Evolutionary conservation across 2,888 invertebrate species (phyloP).

Genomic region (Erebia aethiops): DNA sequence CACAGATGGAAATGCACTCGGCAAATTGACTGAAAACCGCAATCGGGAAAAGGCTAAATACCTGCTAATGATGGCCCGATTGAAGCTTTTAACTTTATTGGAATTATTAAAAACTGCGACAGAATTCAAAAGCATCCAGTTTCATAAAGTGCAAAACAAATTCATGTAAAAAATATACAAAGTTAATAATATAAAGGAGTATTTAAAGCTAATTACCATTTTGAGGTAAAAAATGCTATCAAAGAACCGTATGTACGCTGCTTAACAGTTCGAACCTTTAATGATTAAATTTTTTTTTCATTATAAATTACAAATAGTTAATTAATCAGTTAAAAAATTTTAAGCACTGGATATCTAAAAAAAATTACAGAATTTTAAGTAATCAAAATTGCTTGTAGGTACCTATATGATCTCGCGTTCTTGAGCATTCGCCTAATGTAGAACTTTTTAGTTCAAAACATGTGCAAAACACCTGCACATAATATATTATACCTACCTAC

Average conservation of each 20-base stretch:
- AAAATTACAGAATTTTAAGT: too few relatives aligned
- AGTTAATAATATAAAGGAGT: background rate
- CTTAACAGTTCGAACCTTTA: background rate
- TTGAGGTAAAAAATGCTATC: slow-evolving; percentile 1
- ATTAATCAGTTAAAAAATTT: too few relatives aligned
- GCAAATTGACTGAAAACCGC: slow-evolving; percentile 81
- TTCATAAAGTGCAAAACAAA: slow-evolving; percentile 16
- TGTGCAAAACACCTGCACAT: too few relatives aligned
- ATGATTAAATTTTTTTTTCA: background rate
- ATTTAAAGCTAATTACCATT: background rate
- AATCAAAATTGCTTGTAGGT: too few relatives aligned
- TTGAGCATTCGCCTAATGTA: too few relatives aligned
- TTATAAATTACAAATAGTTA: background rate
- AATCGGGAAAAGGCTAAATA: slow-evolving; percentile 79
- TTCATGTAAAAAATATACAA: slow-evolving; percentile 15
- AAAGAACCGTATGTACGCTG: background rate
- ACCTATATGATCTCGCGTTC: too few relatives aligned
- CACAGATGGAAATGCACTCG: slow-evolving; percentile 77
- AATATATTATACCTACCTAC: too few relatives aligned
- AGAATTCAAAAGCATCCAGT: slow-evolving; percentile 22
- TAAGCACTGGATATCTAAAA: too few relatives aligned
- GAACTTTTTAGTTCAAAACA: too few relatives aligned
- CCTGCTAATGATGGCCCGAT: slow-evolving; percentile 76
- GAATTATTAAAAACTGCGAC: slow-evolving; percentile 39
- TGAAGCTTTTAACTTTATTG: slow-evolving; percentile 52